Conservation (phyloP, 2,888 invertebrate genomes). For the Saturnia pavonia region DNA sequence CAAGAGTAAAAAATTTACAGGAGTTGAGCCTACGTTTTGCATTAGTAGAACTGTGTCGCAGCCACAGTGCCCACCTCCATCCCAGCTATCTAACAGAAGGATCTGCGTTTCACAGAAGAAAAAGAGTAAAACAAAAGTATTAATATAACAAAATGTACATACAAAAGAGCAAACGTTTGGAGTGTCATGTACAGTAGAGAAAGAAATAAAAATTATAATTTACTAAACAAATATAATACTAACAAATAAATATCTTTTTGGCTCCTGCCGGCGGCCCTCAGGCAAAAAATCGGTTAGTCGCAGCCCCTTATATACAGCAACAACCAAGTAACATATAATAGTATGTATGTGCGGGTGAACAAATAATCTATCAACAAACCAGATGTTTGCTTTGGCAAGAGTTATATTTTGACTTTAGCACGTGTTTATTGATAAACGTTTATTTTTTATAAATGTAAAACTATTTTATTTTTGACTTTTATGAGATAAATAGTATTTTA, state of each 20-base stretch:
- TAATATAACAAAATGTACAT: too few relatives aligned
- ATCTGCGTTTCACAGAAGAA: too few relatives aligned
- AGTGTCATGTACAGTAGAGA: too few relatives aligned
- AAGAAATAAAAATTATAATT: too few relatives aligned
- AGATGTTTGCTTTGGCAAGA: slow-evolving; percentile 47
- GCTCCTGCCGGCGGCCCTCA: not conserved
- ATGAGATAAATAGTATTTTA: not conserved
- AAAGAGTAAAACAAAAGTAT: too few relatives aligned
- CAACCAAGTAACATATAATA: slow-evolving; percentile 22
- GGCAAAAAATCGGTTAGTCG: not conserved
- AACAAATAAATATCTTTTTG: not conserved
- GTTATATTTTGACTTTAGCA: slow-evolving; percentile 38
- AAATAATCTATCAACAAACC: slow-evolving; percentile 33
- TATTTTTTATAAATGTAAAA: slow-evolving; percentile 26
- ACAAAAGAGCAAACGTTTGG: too few relatives aligned
- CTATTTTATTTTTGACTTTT: not conserved
- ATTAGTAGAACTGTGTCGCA: too few relatives aligned
- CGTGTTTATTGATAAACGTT: slow-evolving; percentile 42
- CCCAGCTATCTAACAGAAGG: too few relatives aligned
- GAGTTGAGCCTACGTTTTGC: too few relatives aligned
- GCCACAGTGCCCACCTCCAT: too few relatives aligned
- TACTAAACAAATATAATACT: not conserved
- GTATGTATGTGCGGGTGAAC: slow-evolving; percentile 34
- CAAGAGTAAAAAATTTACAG: too few relatives aligned
- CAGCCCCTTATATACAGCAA: not conserved